phyloP scores from a whole-genome alignment of 2,888 invertebrate species.

The Drosophila suboccidentalis region DNA sequence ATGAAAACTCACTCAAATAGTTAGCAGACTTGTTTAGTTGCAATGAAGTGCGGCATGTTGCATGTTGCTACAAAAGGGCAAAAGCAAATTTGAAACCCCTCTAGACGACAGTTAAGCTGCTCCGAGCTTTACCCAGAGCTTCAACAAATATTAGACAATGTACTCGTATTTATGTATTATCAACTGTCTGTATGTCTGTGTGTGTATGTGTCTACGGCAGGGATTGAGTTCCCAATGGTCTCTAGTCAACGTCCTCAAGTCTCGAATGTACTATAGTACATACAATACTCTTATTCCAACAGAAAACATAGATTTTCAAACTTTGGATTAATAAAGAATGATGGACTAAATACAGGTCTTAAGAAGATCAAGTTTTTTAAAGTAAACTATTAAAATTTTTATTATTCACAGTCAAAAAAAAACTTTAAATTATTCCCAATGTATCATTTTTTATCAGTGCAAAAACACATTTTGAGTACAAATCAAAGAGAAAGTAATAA shows the following conservation, averaged over 20 bases:
- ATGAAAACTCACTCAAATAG: constrained; percentile 75
- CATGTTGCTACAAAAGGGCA: constrained; percentile 24
- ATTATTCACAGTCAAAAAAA: too few relatives aligned
- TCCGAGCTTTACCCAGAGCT: constrained; percentile 23
- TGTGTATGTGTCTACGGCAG: not conserved
- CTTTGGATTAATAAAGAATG: not conserved
- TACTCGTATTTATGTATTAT: constrained; percentile 62
- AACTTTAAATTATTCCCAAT: too few relatives aligned
- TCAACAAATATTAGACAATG: constrained; percentile 72
- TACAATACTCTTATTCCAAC: constrained; percentile 2
- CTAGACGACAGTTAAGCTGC: constrained; percentile 67
- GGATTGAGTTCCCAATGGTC: constrained; percentile 21
- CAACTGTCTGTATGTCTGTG: constrained; percentile 26
- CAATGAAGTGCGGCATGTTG: constrained; percentile 68
- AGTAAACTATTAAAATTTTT: too few relatives aligned
- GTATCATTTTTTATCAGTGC: too few relatives aligned
- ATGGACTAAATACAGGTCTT: not conserved
- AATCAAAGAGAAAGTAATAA: too few relatives aligned
- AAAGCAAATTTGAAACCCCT: constrained; percentile 62
- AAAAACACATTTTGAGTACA: too few relatives aligned
- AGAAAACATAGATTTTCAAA: constrained; percentile 8
- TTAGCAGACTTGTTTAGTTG: constrained; percentile 73
- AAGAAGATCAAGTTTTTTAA: not conserved
- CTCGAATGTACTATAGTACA: not conserved
- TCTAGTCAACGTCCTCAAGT: not conserved